A percentile compares a stretch with the other conserved stretches of the same genome.
Conservation (phyloP, 2,797 vertebrate genomes). For the Melanogrammus aeglefinus region DNA sequence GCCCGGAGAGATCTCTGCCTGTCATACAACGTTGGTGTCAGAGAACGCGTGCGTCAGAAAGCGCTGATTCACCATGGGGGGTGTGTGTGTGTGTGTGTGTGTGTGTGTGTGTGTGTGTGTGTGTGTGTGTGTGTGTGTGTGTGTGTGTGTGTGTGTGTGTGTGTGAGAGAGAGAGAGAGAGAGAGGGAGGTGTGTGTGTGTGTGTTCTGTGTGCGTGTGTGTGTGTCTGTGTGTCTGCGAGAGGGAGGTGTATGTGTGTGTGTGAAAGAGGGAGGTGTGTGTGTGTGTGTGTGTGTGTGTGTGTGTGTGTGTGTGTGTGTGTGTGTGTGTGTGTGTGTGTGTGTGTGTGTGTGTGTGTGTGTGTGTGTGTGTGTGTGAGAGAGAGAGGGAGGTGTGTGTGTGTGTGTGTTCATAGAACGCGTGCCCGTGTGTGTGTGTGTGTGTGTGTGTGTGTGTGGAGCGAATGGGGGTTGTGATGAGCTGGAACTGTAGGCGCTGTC, state of each 20-base stretch:
- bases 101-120: not conserved
- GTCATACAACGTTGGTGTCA: conserved; percentile 49
- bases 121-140: too few species aligned
- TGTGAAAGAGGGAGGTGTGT: not conserved
- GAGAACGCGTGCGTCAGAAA: conserved; percentile 53
- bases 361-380: too few species aligned
- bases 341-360: too few species aligned
- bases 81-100: not conserved
- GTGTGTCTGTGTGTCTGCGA: not conserved
- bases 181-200: too few species aligned
- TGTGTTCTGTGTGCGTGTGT: too few species aligned
- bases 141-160: too few species aligned
- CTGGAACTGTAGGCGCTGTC: conserved; percentile 57
- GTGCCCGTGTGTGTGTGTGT: too few species aligned
- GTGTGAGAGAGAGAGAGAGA: too few species aligned
- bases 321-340: too few species aligned
- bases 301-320: too few species aligned
- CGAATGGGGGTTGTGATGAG: conserved; percentile 45
- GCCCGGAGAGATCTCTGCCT: conserved; percentile 38
- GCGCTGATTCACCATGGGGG: conserved; percentile 52
- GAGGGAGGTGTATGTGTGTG: too few species aligned
- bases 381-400: not conserved
- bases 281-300: too few species aligned
- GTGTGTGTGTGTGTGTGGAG: conserved; percentile 24
- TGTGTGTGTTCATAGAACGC: not conserved